Evolutionary conservation across 1,140 invertebrate species (phyloP).

Genomic region (Melitaea cinxia): DNA sequence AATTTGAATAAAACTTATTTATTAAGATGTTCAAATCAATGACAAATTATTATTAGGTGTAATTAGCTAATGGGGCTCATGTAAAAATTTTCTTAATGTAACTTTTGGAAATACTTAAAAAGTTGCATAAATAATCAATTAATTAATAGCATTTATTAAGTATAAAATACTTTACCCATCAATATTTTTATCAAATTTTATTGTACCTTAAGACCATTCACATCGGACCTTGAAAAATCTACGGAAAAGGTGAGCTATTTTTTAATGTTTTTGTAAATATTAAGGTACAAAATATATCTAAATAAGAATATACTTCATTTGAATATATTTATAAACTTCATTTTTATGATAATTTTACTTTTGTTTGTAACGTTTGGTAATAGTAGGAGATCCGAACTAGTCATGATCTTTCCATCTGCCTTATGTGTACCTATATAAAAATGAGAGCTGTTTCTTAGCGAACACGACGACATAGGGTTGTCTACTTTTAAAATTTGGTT

Average conservation of each 20-base stretch:
- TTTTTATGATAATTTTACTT: no score
- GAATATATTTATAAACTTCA: no score
- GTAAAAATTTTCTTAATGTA: not conserved
- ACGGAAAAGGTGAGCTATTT: slow-evolving; percentile 9
- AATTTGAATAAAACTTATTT: no score
- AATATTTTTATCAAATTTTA: not conserved
- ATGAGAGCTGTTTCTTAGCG: no score
- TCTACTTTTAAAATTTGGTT: no score
- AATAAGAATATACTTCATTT: no score
- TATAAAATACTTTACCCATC: slow-evolving; percentile 8
- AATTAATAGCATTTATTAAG: slow-evolving; percentile 10
- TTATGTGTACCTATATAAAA: no score
- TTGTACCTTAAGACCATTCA: not conserved
- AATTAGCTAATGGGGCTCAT: not conserved
- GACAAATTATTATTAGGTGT: not conserved
- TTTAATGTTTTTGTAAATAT: not conserved
- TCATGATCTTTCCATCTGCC: no score
- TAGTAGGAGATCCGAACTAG: no score
- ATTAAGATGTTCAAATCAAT: not conserved
- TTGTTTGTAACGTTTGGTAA: no score
- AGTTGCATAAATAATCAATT: not conserved
- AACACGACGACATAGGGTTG: no score
- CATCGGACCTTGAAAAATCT: not conserved
- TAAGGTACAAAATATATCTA: no score
- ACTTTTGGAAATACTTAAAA: not conserved